Evolutionary conservation across 2,797 vertebrate genomes (phyloP), one percentile per base, ranked within the genome.

Genomic region (Carapus acus): DNA sequence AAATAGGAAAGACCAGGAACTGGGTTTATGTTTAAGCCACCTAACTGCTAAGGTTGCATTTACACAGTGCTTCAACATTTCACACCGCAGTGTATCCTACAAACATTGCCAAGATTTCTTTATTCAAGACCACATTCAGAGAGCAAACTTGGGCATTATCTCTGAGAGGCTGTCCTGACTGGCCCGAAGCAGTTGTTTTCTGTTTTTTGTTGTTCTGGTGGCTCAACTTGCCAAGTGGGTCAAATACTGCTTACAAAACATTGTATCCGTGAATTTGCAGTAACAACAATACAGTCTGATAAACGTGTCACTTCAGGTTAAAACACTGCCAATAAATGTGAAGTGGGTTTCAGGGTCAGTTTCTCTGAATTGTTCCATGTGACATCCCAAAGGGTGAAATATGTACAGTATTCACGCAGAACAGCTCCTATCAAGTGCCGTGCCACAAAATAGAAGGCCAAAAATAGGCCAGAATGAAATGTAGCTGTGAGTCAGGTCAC

Each of bases 11-110:
- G 24, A 0, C 1, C 1, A 60, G 37, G 42, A 24, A 4, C 43
- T 15, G 12, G 24, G 71, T 77, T 80, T 71, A 80, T 73, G 48
- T 80, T 73, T 64, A 70, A 79, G 46, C 69, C 50, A 55, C 51
- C 43, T 66, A 62, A 71, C 71, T 62, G 56, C 43, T 50, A 51
- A 50, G 41, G 45, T 15, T 34, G 40, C 43, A 27, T 23, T 58
- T 62, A 34, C 55, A 53, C 33, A 38, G 37, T 50, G 48, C 46
- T 69, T 73, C 42, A 50, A 65, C 23, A 64, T 74, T 71, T 76
- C 64, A 68, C 65, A 55, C 58, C 23, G 39, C 7, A 21, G 43
- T 54, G 29, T 18, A 15, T 8, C 21, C 36, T 19, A 19, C 21
- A 16, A 21, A 37, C 9, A 31, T 62, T 43, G 49, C 62, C 58